Evolutionary conservation across 1,140 invertebrate genomes (phyloP).

Genomic region (Drosophila erecta): DNA sequence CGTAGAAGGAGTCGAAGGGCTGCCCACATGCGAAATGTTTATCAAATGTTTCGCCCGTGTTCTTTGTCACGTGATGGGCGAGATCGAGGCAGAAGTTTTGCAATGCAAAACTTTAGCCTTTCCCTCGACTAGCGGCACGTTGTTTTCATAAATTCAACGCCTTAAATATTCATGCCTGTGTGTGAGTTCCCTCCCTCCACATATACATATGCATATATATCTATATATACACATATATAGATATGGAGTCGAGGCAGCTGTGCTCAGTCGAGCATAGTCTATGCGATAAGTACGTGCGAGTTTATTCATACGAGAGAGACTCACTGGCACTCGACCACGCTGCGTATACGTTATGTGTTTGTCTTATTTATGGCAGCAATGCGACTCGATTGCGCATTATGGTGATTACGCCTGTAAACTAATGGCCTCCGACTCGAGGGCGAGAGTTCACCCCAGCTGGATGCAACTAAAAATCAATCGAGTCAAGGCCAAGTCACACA

Average conservation of each 20-base stretch:
- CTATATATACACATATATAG: conserved; percentile 1
- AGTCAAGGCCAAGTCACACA: conserved; percentile 62
- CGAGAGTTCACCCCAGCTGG: neutral
- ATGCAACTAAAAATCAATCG: conserved; percentile 28
- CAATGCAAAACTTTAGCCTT: conserved; percentile 69
- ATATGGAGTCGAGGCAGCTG: conserved; percentile 60
- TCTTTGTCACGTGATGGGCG: conserved; percentile 72
- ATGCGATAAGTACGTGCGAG: conserved; percentile 81
- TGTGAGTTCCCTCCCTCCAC: conserved; percentile 9
- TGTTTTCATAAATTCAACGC: conserved; percentile 79
- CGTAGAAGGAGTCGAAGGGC: conserved; percentile 45
- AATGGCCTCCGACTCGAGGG: conserved; percentile 61
- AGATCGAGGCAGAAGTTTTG: conserved; percentile 51
- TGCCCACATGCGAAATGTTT: conserved; percentile 74
- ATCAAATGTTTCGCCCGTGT: conserved; percentile 77
- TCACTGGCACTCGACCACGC: conserved; percentile 45
- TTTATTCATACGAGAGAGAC: conserved; percentile 76
- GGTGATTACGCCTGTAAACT: conserved; percentile 76
- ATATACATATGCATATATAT: neutral
- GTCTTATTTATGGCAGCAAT: conserved; percentile 76
- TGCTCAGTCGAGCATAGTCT: conserved; percentile 78
- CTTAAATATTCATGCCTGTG: conserved; percentile 76
- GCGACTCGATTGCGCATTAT: conserved; percentile 73
- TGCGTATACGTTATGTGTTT: conserved; percentile 77
- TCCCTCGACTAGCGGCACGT: conserved; percentile 63